Percentiles rank a stretch among this genome's conserved stretches.
Conservation (phyloP, 2,113 vertebrate species). For the Paedocypris sp. region DNA sequence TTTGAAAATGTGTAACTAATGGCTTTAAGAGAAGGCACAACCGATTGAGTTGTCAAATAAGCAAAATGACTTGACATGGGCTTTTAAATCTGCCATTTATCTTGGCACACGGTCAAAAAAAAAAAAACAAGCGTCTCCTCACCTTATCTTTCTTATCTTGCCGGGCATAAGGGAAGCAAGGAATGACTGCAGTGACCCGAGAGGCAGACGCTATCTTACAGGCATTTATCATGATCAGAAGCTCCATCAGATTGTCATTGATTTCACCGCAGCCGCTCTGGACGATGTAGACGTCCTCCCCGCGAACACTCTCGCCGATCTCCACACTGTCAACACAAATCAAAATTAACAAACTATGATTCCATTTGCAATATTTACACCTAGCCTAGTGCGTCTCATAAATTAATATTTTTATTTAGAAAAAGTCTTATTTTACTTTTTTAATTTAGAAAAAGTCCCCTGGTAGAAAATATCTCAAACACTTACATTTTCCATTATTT, state of each 20-base stretch:
- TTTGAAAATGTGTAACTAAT: background rate
- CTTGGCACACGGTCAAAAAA: too few relatives aligned
- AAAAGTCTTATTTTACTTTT: too few relatives aligned
- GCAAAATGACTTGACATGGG: too few relatives aligned
- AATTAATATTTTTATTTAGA: too few relatives aligned
- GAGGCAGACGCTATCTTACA: conserved; percentile 70
- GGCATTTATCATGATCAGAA: conserved; percentile 71
- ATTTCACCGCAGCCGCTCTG: conserved; percentile 72
- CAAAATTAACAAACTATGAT: too few relatives aligned
- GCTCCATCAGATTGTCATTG: conserved; percentile 71
- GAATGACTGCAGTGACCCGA: conserved; percentile 67
- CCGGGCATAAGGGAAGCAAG: conserved; percentile 68
- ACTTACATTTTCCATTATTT: too few relatives aligned
- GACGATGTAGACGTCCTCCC: conserved; percentile 72
- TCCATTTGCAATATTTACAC: too few relatives aligned
- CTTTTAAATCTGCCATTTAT: too few relatives aligned
- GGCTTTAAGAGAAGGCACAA: conserved; percentile 22
- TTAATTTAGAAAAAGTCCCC: too few relatives aligned
- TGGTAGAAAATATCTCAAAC: too few relatives aligned
- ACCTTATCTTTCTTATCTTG: conserved; percentile 76
- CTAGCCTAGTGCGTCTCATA: too few relatives aligned
- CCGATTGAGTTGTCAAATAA: too few relatives aligned
- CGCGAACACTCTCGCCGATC: conserved; percentile 68
- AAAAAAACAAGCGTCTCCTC: conserved; percentile 45
- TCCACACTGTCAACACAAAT: conserved; percentile 57